These are phyloP conservation scores for Tupaia tana DNA, from an alignment of 2,113 vertebrate species.

Conservation along the genomic window DNA sequence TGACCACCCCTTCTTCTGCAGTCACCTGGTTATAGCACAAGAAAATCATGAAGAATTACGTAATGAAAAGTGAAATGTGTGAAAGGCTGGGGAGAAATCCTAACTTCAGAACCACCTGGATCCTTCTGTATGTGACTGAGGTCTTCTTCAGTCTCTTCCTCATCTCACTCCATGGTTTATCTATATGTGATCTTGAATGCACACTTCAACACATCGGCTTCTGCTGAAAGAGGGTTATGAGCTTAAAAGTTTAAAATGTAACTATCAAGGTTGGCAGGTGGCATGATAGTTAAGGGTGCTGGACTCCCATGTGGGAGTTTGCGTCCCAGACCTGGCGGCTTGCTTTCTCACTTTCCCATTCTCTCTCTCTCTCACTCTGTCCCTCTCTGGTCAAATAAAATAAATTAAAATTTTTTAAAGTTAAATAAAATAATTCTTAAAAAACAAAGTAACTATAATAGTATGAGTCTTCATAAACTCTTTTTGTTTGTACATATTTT, in stretches of 20 bases:
- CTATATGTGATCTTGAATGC: neutral
- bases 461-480: neutral
- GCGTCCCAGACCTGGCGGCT: too few relatives aligned
- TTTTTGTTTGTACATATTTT: neutral
- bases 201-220: neutral
- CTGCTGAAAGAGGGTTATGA: neutral
- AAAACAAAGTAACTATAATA: too few relatives aligned
- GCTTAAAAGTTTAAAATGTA: too few relatives aligned
- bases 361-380: too few relatives aligned
- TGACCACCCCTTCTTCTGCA: neutral
- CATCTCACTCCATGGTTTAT: too few relatives aligned
- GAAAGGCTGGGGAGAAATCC: slow-evolving; percentile 20
- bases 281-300: too few relatives aligned
- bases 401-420: too few relatives aligned
- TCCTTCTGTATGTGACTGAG: neutral
- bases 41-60: neutral
- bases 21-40: neutral
- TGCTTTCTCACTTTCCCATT: too few relatives aligned
- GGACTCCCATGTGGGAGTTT: too few relatives aligned
- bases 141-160: neutral
- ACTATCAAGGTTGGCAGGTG: too few relatives aligned
- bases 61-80: neutral
- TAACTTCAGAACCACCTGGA: neutral
- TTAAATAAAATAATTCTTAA: too few relatives aligned
- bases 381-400: too few relatives aligned